These are phyloP conservation scores for Zootoca vivipara DNA, from an alignment of 2,113 vertebrate species.

Conservation along the genomic window DNA sequence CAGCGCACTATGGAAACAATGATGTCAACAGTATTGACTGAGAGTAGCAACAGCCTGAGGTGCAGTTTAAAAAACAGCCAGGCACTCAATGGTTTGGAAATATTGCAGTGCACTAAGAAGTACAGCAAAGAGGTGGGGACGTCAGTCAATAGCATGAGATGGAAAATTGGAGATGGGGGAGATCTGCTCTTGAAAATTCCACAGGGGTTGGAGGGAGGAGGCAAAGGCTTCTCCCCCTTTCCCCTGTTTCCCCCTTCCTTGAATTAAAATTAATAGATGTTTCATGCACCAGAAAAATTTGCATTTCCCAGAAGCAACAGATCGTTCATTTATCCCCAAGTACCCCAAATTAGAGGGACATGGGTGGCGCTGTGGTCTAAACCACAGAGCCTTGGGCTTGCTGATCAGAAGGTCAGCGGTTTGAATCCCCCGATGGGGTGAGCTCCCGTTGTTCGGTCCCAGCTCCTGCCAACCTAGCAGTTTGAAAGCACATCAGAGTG, in stretches of 20 bases:
- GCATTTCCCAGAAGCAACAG: not conserved
- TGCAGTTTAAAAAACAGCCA: not conserved
- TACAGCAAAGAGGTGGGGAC: not conserved
- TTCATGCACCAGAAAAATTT: not conserved
- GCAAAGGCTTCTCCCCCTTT: not conserved
- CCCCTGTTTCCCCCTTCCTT: not conserved
- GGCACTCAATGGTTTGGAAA: constrained; percentile 5
- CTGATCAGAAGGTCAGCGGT: too few species aligned
- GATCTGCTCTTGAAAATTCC: not conserved
- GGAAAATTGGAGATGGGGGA: not conserved
- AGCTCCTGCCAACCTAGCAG: too few species aligned
- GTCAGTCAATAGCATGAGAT: too few species aligned
- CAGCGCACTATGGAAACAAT: not conserved
- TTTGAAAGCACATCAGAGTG: too few species aligned
- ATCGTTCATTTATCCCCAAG: not conserved
- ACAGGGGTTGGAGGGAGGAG: not conserved
- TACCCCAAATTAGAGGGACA: not conserved
- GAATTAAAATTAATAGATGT: not conserved
- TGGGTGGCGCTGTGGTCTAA: too few species aligned
- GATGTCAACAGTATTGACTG: constrained; percentile 4
- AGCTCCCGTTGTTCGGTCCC: too few species aligned
- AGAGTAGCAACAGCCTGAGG: not conserved
- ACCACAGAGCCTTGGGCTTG: too few species aligned
- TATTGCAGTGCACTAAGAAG: not conserved
- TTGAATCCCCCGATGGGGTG: too few species aligned